Evolutionary conservation across 2,797 vertebrate genomes (phyloP).

Genomic region (Gambusia yucatana): DNA sequence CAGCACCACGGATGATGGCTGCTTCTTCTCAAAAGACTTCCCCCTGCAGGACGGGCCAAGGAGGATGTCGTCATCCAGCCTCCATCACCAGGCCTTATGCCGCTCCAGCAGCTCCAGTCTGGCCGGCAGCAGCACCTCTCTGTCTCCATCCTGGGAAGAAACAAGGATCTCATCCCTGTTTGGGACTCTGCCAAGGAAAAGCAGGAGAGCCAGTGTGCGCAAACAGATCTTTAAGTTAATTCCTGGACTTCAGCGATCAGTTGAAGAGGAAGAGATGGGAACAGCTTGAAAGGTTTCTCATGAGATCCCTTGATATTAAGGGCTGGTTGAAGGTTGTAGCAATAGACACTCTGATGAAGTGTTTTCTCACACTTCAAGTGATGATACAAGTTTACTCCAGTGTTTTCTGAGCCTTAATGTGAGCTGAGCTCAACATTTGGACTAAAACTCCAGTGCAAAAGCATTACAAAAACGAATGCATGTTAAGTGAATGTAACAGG

Average conservation of each 20-base stretch:
- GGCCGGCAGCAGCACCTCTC: constrained; percentile 81
- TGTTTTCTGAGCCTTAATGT: constrained; percentile 3
- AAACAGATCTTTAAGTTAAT: constrained; percentile 90
- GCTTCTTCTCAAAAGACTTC: constrained; percentile 79
- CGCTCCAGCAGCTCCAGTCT: constrained; percentile 84
- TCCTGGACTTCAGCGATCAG: constrained; percentile 89
- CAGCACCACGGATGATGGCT: constrained; percentile 80
- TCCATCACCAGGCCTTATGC: constrained; percentile 73
- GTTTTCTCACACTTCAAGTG: constrained; percentile 4
- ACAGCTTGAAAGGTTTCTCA: constrained; percentile 26
- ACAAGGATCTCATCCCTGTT: constrained; percentile 78
- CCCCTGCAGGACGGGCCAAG: constrained; percentile 24
- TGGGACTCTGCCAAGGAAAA: constrained; percentile 90
- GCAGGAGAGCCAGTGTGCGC: constrained; percentile 82
- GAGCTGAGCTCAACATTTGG: constrained; percentile 11
- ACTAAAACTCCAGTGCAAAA: constrained; percentile 32
- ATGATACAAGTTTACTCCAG: constrained; percentile 21
- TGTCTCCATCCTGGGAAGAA: constrained; percentile 86
- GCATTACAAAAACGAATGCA: constrained; percentile 52
- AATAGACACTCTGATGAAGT: constrained; percentile 18
- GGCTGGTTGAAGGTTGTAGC: neutral
- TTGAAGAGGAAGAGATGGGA: constrained; percentile 87
- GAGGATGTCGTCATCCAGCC: constrained; percentile 53
- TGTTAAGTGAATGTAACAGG: constrained; percentile 38
- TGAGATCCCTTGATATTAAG: neutral